These are phyloP conservation scores for Drosophila mettleri DNA, from an alignment of 2,888 invertebrate species.

Conservation along the genomic window DNA sequence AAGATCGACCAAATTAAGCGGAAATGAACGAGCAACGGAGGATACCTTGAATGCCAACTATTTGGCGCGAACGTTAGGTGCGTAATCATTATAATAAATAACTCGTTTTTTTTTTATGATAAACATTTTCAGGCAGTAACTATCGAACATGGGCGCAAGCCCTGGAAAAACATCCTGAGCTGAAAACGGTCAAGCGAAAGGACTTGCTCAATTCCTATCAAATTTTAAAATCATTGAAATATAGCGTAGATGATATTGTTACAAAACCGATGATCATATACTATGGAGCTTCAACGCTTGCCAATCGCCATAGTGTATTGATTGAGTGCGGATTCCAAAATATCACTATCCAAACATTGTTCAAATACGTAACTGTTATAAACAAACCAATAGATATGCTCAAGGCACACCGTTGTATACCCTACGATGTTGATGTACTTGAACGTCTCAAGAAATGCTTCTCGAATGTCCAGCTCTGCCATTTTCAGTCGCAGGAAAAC, in stretches of 20 bases:
- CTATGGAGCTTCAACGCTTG: slow-evolving; percentile 86
- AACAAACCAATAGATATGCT: slow-evolving; percentile 82
- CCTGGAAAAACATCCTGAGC: slow-evolving; percentile 77
- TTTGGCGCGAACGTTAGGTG: slow-evolving; percentile 63
- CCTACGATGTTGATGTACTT: slow-evolving; percentile 83
- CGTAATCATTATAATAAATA: background rate
- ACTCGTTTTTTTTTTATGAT: background rate
- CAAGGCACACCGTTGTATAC: slow-evolving; percentile 84
- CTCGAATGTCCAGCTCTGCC: slow-evolving; percentile 56
- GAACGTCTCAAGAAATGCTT: slow-evolving; percentile 80
- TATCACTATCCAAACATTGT: slow-evolving; percentile 83
- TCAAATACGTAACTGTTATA: slow-evolving; percentile 83
- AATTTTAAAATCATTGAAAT: slow-evolving; percentile 82
- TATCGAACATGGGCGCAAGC: slow-evolving; percentile 71
- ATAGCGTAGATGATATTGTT: slow-evolving; percentile 86
- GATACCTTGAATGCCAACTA: slow-evolving; percentile 62
- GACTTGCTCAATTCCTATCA: slow-evolving; percentile 76
- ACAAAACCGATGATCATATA: slow-evolving; percentile 87
- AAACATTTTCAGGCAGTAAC: slow-evolving; percentile 62
- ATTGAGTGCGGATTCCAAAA: slow-evolving; percentile 87
- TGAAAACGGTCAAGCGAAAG: slow-evolving; percentile 75
- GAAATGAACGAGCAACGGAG: slow-evolving; percentile 40
- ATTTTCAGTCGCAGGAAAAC: slow-evolving; percentile 15
- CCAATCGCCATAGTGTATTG: slow-evolving; percentile 88
- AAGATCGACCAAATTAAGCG: slow-evolving; percentile 13